Evolutionary conservation across 2,797 vertebrate genomes (phyloP), one percentile per base, ranked within the genome.

Genomic region (Lerista edwardsae): DNA sequence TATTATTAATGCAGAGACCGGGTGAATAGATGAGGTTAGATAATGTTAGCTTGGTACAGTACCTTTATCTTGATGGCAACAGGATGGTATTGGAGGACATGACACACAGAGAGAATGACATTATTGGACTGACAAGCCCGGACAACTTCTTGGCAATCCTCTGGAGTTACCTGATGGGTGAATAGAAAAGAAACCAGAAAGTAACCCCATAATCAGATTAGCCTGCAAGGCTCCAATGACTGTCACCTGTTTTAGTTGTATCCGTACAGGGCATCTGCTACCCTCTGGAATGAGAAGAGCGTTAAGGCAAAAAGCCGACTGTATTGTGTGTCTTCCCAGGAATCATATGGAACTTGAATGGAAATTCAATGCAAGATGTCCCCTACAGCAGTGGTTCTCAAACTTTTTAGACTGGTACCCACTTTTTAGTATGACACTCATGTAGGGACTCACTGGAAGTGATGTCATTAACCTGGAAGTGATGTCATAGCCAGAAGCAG

Each of bases 11-110:
- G 51, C 51, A 55, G 51, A 55, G 51, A 17, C 51, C 10, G 2
- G 15, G 51, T 55, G 51, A 47, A 11, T 11, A 47, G 47, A 47
- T 47, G 47, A 47, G 47, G 47, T 47, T 47, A 11, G 47, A 47
- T 47, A 47, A 6, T 8, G 47, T 6, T 47, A 47, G 47, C 47
- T 4, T 5, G 1, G 44, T 25, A 21, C 6, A 4, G 12, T 80
- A 97, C 97, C 94, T 97, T 97, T 87, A 97, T 96, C 91, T 94
- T 95, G 90, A 90, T 93, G 82, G 96, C 95, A 68, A 91, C 10
- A 0, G 97, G 97, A 87, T 97, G 95, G 21, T 97, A 97, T 23
- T 96, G 94, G 21, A 97, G 97, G 67, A 97, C 97, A 23, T 97
- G 97, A 84, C 96, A 96, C 80, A 97, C 97, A 0, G 95, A 93